phyloP scores from a whole-genome alignment of 2,888 invertebrate species.

The Cryptophagus acutangulus region DNA sequence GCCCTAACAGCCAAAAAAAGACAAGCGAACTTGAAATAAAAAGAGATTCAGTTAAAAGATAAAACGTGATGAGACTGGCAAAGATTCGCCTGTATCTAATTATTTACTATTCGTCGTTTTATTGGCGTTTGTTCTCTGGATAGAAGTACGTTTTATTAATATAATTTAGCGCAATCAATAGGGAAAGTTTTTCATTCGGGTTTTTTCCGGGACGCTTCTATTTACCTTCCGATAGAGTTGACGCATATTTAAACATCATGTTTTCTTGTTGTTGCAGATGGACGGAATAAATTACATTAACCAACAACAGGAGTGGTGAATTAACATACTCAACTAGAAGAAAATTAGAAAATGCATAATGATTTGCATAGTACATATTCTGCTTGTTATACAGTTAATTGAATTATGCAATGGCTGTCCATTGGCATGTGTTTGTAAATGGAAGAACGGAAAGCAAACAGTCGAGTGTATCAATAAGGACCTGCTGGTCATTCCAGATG shows the following conservation, averaged over 20 bases:
- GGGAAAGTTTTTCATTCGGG: no score
- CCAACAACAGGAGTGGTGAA: no score
- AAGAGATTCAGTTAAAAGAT: constrained; percentile 1
- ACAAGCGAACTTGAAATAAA: not conserved
- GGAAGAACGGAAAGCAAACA: constrained; percentile 89
- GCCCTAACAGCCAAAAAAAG: not conserved
- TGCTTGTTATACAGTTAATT: constrained; percentile 2
- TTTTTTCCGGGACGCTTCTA: no score
- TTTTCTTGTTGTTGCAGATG: constrained; percentile 3
- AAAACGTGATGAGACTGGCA: not conserved
- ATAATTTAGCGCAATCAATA: no score
- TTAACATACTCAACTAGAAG: not conserved
- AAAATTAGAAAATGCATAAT: not conserved
- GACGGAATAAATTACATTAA: no score
- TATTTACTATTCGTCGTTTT: not conserved
- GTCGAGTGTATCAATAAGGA: constrained; percentile 81
- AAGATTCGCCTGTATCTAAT: not conserved
- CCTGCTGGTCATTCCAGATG: constrained; percentile 70
- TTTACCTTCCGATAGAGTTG: no score
- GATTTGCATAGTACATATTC: not conserved
- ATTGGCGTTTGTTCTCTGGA: constrained; percentile 1
- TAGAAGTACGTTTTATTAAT: no score
- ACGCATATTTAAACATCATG: no score
- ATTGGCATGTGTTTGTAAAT: constrained; percentile 77
- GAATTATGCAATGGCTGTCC: constrained; percentile 58